Base-by-base conservation (phyloP, 2,113 vertebrate genomes). In the Poecile atricapillus region DNA sequence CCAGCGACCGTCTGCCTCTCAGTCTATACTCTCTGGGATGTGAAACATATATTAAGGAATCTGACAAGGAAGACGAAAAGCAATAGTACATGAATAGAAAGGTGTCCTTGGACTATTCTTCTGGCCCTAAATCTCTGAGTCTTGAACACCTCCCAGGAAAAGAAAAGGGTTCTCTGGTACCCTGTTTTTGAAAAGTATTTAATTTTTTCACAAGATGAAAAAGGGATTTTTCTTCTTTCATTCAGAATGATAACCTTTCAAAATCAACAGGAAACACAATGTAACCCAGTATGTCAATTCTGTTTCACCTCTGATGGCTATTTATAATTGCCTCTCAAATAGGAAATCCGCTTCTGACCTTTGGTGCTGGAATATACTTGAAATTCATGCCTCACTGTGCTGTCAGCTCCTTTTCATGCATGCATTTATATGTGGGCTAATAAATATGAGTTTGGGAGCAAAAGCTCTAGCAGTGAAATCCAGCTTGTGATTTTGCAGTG, bases 311-410 rank as follows among this genome's bases (percentile, higher is more conserved):
- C 70, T 84, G 59, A 93, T 90, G 70, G 53, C 41, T 96, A 88
- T 87, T 96, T 96, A 94, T 96, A 97, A 96, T 97, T 93, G 62
- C 67, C 83, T 41, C 65, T 89, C 56, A 91, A 93, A 94, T 16
- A 85, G 25, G 44, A 96, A 94, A 83, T 94, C 77, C 85, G 41
- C 44, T 87, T 92, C 67, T 94, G 95, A 97, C 96, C 91, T 96
- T 95, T 96, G 89, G 47, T 83, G 68, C 56, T 91, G 50, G 64
- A 94, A 94, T 93, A 86, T 83, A 86, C 69, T 96, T 96, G 79
- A 94, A 97, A 96, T 97, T 94, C 89, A 93, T 15, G 43, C 49
- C 74, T 97, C 67, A 65, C 83, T 95, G 60, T 96, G 91, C 81
- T 91, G 83, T 94, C 85, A 96, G 75, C 74, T 95, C 46, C 80